Percentiles rank a stretch among this genome's conserved stretches.
These are phyloP conservation scores for Stictocephala bisonia DNA, from an alignment of 2,888 invertebrate genomes.

Conservation along the genomic window DNA sequence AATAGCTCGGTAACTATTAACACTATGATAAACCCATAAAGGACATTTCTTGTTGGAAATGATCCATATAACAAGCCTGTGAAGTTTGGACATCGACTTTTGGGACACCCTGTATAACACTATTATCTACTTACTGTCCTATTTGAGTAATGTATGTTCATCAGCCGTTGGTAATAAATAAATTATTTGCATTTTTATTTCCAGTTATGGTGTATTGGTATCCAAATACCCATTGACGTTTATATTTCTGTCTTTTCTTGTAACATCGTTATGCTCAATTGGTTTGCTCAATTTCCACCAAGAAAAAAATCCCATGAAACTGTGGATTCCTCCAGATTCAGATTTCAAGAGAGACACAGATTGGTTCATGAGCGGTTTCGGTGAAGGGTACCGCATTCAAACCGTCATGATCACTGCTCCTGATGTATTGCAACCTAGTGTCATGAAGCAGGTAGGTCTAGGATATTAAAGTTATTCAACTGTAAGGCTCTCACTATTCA, in stretches of 20 bases:
- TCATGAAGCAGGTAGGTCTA: conserved; percentile 66
- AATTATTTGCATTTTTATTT: conserved; percentile 38
- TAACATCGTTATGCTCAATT: conserved; percentile 70
- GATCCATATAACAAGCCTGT: too few species aligned
- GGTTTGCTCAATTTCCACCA: conserved; percentile 75
- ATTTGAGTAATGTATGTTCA: background rate
- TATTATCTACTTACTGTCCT: too few species aligned
- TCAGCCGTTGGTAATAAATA: background rate
- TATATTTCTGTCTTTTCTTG: conserved; percentile 68
- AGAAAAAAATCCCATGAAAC: conserved; percentile 79
- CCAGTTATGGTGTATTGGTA: conserved; percentile 72
- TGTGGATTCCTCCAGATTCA: conserved; percentile 81
- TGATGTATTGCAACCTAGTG: conserved; percentile 73
- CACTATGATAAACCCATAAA: too few species aligned
- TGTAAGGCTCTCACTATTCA: too few species aligned
- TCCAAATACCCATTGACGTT: conserved; percentile 72
- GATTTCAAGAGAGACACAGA: conserved; percentile 76
- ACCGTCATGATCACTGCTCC: conserved; percentile 73
- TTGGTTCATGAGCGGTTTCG: conserved; percentile 77
- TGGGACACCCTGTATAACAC: too few species aligned
- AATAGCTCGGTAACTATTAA: too few species aligned
- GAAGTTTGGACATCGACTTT: too few species aligned
- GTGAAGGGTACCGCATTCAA: conserved; percentile 73
- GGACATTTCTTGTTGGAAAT: background rate
- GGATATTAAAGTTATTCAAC: too few species aligned